Percentiles rank a stretch among this genome's conserved stretches.
Conservation (phyloP, 2,888 invertebrate species). For the Heteromurus nitidus region DNA sequence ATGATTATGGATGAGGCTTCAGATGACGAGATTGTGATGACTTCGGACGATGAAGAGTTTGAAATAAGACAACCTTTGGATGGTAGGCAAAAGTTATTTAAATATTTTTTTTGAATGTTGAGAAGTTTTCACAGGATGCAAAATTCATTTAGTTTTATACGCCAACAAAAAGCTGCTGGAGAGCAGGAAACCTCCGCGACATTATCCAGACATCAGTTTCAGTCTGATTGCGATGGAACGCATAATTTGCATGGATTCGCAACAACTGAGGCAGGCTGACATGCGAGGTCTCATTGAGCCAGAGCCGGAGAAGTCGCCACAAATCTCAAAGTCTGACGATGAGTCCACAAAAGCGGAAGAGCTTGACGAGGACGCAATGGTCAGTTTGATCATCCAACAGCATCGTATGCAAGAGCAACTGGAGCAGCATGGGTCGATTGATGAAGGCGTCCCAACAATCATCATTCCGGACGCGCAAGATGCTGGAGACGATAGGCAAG, state of each 20-base stretch:
- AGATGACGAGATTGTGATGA: constrained; percentile 69
- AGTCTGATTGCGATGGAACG: constrained; percentile 69
- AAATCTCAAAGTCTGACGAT: constrained; percentile 17
- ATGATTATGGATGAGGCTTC: constrained; percentile 63
- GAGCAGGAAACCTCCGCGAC: constrained; percentile 52
- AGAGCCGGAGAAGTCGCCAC: constrained; percentile 18
- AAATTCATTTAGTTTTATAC: constrained; percentile 41
- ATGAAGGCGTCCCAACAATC: constrained; percentile 43
- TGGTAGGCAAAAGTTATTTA: background rate
- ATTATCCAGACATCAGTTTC: constrained; percentile 70
- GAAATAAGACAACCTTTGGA: constrained; percentile 57
- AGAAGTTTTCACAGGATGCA: no score
- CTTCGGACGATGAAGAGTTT: constrained; percentile 67
- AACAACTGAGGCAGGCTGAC: constrained; percentile 71
- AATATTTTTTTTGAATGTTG: no score
- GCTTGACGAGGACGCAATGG: constrained; percentile 62
- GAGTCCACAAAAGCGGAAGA: constrained; percentile 33
- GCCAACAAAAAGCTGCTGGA: constrained; percentile 45
- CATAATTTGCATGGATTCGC: constrained; percentile 70
- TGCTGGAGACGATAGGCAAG: background rate
- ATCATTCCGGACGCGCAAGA: constrained; percentile 46
- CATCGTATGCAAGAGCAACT: constrained; percentile 61
- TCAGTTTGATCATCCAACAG: constrained; percentile 60
- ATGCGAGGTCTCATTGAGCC: constrained; percentile 69
- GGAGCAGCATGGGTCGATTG: constrained; percentile 31